These are phyloP conservation scores for Myotis brandtii DNA, from an alignment of 2,113 vertebrate species.

Conservation along the genomic window DNA sequence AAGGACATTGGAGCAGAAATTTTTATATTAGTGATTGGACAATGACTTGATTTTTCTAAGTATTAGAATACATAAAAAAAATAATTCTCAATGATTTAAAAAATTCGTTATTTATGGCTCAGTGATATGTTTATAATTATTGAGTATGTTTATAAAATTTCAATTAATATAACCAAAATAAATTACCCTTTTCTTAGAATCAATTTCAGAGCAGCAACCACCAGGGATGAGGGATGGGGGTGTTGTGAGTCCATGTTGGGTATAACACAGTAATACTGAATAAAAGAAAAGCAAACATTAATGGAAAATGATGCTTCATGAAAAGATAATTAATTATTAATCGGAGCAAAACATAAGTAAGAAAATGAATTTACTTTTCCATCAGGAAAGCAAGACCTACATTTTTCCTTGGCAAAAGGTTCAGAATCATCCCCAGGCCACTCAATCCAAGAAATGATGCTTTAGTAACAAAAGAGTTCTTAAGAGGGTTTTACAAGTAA, in stretches of 20 bases:
- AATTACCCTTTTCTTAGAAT: constrained; percentile 18
- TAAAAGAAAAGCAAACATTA: neutral
- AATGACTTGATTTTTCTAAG: constrained; percentile 31
- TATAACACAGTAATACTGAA: neutral
- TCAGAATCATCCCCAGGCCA: neutral
- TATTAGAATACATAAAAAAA: constrained; percentile 10
- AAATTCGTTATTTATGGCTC: neutral
- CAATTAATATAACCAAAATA: neutral
- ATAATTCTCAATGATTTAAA: neutral
- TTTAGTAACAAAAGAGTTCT: neutral
- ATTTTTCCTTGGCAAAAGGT: constrained; percentile 6
- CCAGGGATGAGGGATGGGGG: accelerated
- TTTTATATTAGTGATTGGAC: neutral
- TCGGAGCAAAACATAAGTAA: neutral
- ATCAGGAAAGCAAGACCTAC: neutral
- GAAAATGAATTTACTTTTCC: neutral
- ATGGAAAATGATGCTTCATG: neutral
- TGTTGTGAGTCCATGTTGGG: neutral
- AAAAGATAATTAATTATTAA: constrained; percentile 11
- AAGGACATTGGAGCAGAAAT: neutral
- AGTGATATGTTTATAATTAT: neutral
- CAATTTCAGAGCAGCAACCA: neutral
- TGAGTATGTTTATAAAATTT: neutral
- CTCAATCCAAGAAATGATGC: neutral
- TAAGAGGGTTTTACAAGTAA: neutral